Base-by-base conservation (phyloP, 2,113 vertebrate species). In the Sceloporus undulatus region DNA sequence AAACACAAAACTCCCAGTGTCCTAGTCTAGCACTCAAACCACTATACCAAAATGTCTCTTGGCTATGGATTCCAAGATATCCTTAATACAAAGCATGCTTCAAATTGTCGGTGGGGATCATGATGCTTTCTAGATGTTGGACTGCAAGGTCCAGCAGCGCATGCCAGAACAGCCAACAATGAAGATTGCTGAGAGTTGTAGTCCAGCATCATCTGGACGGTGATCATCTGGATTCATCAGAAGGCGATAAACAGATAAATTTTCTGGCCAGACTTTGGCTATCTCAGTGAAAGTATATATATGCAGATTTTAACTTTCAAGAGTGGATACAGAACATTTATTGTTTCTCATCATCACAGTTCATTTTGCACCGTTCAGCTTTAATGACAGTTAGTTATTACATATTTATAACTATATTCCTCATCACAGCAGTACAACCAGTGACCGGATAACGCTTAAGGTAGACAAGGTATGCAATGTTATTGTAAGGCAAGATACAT, bases 401-500 rank as follows among this genome's bases (percentile, higher is more conserved):
- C 90, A 94, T 73, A 84, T 91, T 93, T 94, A 95, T 93, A 94
- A 95, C 94, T 88, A 91, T 88, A 54, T 85, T 56, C 75, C 83
- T 79, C 87, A 90, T 48, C 34, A 19, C 91, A 92, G 70, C 54
- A 75, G 87, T 93, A 82, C 91, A 94, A 94, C 80, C 85, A 90
- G 91, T 93, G 90, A 87, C 82, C 85, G 90, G 84, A 80, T 85
- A 89, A 1, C 18, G 0, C 74, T 89, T 92, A 94, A 85, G 71
- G 93, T 95, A 94, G 92, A 94, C 48, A 76, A 94, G 92, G 88
- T 19, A 56, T 3, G 85, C 89, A 78, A 92, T 88, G 87, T 91
- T 88, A 56, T 85, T 73, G 90, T 95, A 96, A 96, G 95, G 95
- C 95, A 92, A 91, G 85, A 88, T 92, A 94, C 66, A 21, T 90